Conservation (phyloP, 2,888 invertebrate genomes). For the Melanostoma mellinum region DNA sequence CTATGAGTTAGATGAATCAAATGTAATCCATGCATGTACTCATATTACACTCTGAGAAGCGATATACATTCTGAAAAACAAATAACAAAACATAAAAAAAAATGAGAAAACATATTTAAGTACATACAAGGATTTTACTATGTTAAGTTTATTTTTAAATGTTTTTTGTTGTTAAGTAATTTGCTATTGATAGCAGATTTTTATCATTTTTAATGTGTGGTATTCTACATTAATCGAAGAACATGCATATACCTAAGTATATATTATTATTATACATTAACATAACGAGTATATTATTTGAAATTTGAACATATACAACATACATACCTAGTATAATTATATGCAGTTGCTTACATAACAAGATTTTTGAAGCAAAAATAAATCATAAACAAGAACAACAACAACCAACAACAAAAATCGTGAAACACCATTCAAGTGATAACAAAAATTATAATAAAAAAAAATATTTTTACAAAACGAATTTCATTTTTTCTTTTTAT, state of each 20-base stretch:
- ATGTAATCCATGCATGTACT: background rate
- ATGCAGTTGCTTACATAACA: slow-evolving; percentile 37
- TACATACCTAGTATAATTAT: slow-evolving; percentile 1
- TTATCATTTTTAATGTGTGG: slow-evolving; percentile 44
- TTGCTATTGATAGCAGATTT: slow-evolving; percentile 34
- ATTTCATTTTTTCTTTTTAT: slow-evolving; percentile 22
- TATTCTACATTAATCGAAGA: slow-evolving; percentile 50
- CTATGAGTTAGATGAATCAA: slow-evolving; percentile 29
- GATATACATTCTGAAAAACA: background rate
- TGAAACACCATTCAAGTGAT: slow-evolving; percentile 63
- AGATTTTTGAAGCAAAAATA: slow-evolving; percentile 25
- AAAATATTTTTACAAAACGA: slow-evolving; percentile 61
- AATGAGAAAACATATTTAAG: slow-evolving; percentile 6
- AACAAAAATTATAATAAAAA: slow-evolving; percentile 50
- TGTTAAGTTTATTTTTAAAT: slow-evolving; percentile 37
- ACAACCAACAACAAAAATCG: slow-evolving; percentile 20
- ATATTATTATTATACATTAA: slow-evolving; percentile 36
- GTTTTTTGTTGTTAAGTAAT: slow-evolving; percentile 24
- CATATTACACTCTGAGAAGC: slow-evolving; percentile 16
- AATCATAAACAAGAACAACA: slow-evolving; percentile 26
- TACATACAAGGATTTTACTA: slow-evolving; percentile 46
- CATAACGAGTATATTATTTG: slow-evolving; percentile 17
- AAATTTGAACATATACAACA: slow-evolving; percentile 15
- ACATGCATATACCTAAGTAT: slow-evolving; percentile 21
- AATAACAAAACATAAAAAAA: background rate